Evolutionary conservation across 2,113 vertebrate species (phyloP).

Genomic region (Syngnathus floridae): DNA sequence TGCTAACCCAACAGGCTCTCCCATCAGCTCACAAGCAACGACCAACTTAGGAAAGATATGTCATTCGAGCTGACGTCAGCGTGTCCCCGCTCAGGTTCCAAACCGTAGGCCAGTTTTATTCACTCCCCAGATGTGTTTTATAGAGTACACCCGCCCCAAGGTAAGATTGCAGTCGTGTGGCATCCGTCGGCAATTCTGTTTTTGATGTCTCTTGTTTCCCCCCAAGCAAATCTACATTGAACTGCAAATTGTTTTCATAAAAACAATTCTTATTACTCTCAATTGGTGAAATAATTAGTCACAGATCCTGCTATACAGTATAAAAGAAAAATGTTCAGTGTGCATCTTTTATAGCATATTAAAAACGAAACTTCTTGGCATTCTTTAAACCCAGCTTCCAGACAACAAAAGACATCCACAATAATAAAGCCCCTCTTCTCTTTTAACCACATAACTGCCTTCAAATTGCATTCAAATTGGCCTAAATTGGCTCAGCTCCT

Average conservation of each 20-base stretch:
- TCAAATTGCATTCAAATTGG: conserved; percentile 18
- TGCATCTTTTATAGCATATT: conserved; percentile 53
- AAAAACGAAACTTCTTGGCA: conserved; percentile 20
- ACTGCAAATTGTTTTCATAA: background rate
- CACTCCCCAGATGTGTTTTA: conserved; percentile 29
- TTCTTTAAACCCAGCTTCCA: background rate
- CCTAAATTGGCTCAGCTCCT: conserved; percentile 49
- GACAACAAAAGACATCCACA: background rate
- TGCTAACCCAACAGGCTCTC: conserved; percentile 44
- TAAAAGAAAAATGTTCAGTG: conserved; percentile 54
- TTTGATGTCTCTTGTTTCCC: conserved; percentile 48
- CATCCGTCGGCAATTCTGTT: conserved; percentile 58
- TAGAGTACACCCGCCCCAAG: conserved; percentile 65
- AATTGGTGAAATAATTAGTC: conserved; percentile 56
- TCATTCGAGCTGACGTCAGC: conserved; percentile 34
- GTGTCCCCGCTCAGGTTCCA: conserved; percentile 29
- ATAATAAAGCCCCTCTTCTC: background rate
- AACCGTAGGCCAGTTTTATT: conserved; percentile 25
- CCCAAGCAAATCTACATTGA: background rate
- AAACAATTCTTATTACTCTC: background rate
- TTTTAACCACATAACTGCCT: background rate
- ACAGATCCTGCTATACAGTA: conserved; percentile 97
- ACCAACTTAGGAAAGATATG: conserved; percentile 28
- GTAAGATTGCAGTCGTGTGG: conserved; percentile 65
- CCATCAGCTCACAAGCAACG: conserved; percentile 48